These are phyloP conservation scores for Acanthosepion pharaonis DNA, from an alignment of 2,888 invertebrate genomes.

Conservation along the genomic window DNA sequence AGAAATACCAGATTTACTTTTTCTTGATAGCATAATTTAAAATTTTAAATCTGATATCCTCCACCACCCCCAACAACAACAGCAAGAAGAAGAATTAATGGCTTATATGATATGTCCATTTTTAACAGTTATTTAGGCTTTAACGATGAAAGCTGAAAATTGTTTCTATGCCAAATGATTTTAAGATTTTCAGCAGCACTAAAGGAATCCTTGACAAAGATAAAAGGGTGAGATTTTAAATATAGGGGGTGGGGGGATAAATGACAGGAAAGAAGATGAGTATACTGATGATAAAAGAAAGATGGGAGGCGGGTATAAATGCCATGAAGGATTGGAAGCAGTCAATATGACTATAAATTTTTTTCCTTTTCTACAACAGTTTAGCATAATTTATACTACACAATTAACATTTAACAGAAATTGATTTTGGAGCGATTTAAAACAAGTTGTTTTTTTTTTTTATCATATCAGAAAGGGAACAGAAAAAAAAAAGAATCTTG, in stretches of 20 bases:
- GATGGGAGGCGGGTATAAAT: background rate
- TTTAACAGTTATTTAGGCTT: background rate
- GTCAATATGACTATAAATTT: background rate
- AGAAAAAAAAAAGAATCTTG: background rate
- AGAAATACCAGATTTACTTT: too few species aligned
- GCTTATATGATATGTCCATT: background rate
- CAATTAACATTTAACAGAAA: background rate
- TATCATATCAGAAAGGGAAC: background rate
- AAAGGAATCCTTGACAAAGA: background rate
- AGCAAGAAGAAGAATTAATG: too few species aligned
- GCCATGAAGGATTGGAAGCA: background rate
- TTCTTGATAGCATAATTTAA: too few species aligned
- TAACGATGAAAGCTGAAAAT: background rate
- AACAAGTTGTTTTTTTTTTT: background rate
- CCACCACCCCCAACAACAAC: too few species aligned
- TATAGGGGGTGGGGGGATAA: background rate
- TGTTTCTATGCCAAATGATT: background rate
- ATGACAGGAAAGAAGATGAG: background rate
- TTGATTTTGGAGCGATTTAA: background rate
- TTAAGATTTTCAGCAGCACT: background rate
- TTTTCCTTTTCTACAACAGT: background rate
- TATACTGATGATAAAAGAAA: background rate
- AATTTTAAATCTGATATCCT: too few species aligned
- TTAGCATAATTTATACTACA: background rate
- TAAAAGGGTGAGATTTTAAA: background rate